These are phyloP conservation scores for Peromyscus aztecus DNA, from an alignment of 2,797 vertebrate genomes.

Conservation along the genomic window DNA sequence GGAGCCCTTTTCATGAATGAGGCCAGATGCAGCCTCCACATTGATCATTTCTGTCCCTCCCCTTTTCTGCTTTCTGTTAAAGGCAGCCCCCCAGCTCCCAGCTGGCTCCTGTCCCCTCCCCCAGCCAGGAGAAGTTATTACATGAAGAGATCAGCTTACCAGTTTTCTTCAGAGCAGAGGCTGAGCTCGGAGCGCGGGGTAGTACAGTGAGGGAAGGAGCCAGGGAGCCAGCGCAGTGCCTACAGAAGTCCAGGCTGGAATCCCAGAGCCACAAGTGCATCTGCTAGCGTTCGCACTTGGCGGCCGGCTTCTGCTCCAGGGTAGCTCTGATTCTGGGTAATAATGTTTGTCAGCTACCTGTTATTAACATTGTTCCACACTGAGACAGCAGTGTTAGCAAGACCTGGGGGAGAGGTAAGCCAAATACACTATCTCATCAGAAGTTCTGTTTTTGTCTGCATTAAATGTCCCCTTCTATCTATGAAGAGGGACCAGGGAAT, in stretches of 20 bases:
- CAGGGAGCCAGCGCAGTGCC: slow-evolving; percentile 77
- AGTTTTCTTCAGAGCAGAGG: slow-evolving; percentile 89
- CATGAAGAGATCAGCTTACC: slow-evolving; percentile 91
- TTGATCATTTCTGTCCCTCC: slow-evolving; percentile 89
- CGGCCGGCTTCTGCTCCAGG: slow-evolving; percentile 86
- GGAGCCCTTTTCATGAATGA: slow-evolving; percentile 87
- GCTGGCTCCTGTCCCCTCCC: slow-evolving; percentile 89
- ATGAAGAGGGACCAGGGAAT: slow-evolving; percentile 7
- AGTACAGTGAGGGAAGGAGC: slow-evolving; percentile 82
- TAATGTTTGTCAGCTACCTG: slow-evolving; percentile 91
- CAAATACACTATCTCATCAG: slow-evolving; percentile 85
- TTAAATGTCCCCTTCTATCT: slow-evolving; percentile 65
- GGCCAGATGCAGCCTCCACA: slow-evolving; percentile 89
- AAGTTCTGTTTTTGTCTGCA: slow-evolving; percentile 78
- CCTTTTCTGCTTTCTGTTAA: slow-evolving; percentile 85
- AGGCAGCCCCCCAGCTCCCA: slow-evolving; percentile 88
- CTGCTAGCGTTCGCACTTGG: slow-evolving; percentile 90
- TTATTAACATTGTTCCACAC: slow-evolving; percentile 91
- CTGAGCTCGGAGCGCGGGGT: slow-evolving; percentile 87
- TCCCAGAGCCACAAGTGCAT: slow-evolving; percentile 87
- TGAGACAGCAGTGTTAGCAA: slow-evolving; percentile 91
- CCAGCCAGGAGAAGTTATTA: slow-evolving; percentile 89
- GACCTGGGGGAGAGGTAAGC: slow-evolving; percentile 95
- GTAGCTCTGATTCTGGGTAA: slow-evolving; percentile 87
- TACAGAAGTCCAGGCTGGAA: slow-evolving; percentile 81